phyloP scores from a whole-genome alignment of 1,140 invertebrate species.

The Trachymyrmex septentrionalis region DNA sequence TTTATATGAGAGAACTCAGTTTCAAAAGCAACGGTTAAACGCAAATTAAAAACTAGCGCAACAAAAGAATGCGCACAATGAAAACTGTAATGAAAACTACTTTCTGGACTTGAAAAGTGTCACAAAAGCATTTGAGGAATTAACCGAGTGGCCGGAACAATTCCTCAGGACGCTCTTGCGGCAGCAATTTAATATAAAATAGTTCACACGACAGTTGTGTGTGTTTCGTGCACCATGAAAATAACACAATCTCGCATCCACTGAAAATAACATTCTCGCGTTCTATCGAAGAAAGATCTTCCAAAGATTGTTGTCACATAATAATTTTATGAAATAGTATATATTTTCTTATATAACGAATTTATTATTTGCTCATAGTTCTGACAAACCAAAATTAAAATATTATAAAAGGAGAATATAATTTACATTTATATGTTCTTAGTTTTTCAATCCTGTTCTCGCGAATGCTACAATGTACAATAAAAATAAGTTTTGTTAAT shows the following conservation, averaged over 20 bases:
- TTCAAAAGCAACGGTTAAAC: conserved; percentile 32
- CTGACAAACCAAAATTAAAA: background rate
- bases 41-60: conserved; percentile 25
- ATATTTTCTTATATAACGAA: background rate
- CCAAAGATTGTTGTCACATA: background rate
- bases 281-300: conserved; percentile 12
- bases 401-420: background rate
- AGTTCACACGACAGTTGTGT: conserved; percentile 20
- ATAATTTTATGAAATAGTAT: background rate
- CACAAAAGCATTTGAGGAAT: conserved; percentile 51
- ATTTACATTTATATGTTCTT: background rate
- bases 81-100: conserved; percentile 28
- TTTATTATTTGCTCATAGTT: conserved; percentile 11
- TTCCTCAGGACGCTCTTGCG: conserved; percentile 39
- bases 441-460: background rate
- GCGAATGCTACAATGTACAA: background rate
- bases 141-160: conserved; percentile 49
- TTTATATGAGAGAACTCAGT: conserved; percentile 27
- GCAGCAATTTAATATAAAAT: conserved; percentile 55
- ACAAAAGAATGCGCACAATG: conserved; percentile 12
- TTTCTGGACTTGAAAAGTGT: conserved; percentile 25
- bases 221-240: conserved; percentile 26
- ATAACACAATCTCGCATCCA: background rate
- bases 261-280: conserved; percentile 5
- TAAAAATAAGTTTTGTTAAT: background rate